Evolutionary conservation across 2,888 invertebrate genomes (phyloP).

Genomic region (Punctoribates punctum): DNA sequence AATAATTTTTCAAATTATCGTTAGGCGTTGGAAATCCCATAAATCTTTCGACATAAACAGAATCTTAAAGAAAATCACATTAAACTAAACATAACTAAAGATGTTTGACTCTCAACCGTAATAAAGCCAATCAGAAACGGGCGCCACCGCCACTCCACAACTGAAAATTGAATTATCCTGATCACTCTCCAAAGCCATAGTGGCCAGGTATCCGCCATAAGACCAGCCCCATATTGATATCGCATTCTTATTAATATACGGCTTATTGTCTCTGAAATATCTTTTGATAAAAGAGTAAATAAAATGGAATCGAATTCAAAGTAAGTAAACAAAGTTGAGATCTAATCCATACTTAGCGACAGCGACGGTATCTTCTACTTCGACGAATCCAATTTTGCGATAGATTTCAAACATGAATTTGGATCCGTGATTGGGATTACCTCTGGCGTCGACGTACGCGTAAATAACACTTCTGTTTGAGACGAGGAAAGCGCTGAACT

Average conservation of each 20-base stretch:
- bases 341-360: constrained; percentile 55
- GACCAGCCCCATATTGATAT: constrained; percentile 96
- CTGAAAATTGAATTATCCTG: constrained; percentile 70
- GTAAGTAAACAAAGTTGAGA: not conserved
- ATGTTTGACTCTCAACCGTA: constrained; percentile 74
- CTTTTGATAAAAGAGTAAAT: constrained; percentile 35
- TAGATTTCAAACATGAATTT: constrained; percentile 78
- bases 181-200: constrained; percentile 77
- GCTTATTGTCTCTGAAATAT: constrained; percentile 76
- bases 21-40: constrained; percentile 75
- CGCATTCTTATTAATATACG: constrained; percentile 80
- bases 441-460: constrained; percentile 87
- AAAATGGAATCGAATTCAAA: not conserved
- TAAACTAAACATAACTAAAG: not conserved
- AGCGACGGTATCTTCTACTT: constrained; percentile 77
- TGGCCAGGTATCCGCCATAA: constrained; percentile 86
- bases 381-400: constrained; percentile 78
- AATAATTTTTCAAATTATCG: constrained; percentile 73
- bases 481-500: constrained; percentile 62
- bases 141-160: constrained; percentile 90
- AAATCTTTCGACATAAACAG: constrained; percentile 91
- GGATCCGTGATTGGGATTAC: constrained; percentile 80
- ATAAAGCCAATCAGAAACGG: constrained; percentile 91
- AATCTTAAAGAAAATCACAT: constrained; percentile 62
- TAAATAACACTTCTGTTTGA: constrained; percentile 73